Conservation (phyloP, 1,140 invertebrate genomes). For the Antheraea mylitta region DNA sequence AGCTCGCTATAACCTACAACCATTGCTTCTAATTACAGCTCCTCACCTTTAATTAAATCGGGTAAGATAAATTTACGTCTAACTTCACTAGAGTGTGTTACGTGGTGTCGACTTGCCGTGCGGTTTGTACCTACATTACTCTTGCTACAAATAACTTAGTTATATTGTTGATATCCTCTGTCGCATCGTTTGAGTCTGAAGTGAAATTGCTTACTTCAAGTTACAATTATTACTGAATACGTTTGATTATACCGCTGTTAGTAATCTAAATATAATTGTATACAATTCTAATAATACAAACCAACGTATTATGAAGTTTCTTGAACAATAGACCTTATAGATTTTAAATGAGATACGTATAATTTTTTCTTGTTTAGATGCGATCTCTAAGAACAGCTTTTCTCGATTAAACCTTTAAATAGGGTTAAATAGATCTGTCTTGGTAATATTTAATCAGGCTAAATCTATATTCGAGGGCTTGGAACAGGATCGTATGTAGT, state of each 20-base stretch:
- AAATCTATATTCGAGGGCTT: neutral
- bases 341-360: neutral
- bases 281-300: neutral
- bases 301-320: neutral
- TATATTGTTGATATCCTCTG: neutral
- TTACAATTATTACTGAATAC: neutral
- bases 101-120: constrained; percentile 15
- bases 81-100: constrained; percentile 25
- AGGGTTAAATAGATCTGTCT: neutral
- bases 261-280: neutral
- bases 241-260: neutral
- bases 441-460: neutral
- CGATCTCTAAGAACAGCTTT: neutral
- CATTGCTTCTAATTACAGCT: constrained; percentile 55
- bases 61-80: constrained; percentile 53
- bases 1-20: constrained; percentile 27
- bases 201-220: neutral
- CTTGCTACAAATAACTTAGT: constrained; percentile 8
- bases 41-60: constrained; percentile 63
- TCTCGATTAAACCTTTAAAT: neutral
- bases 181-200: neutral
- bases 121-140: constrained; percentile 10
- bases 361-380: neutral
- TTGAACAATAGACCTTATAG: neutral
- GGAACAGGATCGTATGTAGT: neutral